phyloP scores from a whole-genome alignment of 2,797 vertebrate genomes.

The Clarias laeviceps region DNA sequence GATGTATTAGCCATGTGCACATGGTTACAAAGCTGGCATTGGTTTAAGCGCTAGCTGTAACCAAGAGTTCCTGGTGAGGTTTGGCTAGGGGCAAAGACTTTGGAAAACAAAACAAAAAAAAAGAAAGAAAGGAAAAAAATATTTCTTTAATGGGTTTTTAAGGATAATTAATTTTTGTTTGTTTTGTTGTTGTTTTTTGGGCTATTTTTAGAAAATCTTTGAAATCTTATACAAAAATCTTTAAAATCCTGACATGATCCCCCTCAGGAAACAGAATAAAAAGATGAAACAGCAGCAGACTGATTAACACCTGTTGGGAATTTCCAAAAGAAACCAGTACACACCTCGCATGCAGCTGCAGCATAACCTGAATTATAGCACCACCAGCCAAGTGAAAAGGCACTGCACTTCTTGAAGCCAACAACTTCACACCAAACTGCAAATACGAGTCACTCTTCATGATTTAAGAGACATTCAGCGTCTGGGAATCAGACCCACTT shows the following conservation, averaged over 20 bases:
- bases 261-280: not conserved
- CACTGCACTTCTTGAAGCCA: conserved; percentile 52
- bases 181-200: not conserved
- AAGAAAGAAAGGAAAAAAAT: not conserved
- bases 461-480: not conserved
- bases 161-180: too few relatives aligned
- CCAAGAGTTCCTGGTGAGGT: not conserved
- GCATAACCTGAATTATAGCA: conserved; percentile 74
- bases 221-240: not conserved
- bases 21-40: too few relatives aligned
- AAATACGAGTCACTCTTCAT: not conserved
- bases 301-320: not conserved
- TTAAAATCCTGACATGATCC: not conserved
- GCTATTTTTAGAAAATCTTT: not conserved
- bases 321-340: not conserved
- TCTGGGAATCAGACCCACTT: not conserved
- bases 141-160: not conserved
- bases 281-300: not conserved
- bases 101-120: not conserved
- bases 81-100: too few relatives aligned
- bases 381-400: conserved; percentile 73
- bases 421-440: conserved; percentile 18
- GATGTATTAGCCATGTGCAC: too few relatives aligned
- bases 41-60: not conserved
- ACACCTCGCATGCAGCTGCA: conserved; percentile 40